Evolutionary conservation across 2,113 vertebrate genomes (phyloP).

Genomic region (Aegithalos caudatus): DNA sequence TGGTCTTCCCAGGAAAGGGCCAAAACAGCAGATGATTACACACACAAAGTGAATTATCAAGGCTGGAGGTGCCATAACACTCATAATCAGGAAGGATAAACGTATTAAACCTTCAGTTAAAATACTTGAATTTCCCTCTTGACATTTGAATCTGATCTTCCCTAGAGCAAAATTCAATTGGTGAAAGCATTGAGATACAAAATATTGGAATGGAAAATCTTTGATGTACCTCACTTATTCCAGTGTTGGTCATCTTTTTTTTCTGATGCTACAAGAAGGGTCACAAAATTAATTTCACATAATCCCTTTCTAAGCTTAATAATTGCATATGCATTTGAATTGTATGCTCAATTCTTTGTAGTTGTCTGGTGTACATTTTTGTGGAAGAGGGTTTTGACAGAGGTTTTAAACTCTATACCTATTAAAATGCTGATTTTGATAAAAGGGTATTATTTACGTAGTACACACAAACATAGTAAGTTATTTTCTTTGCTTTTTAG

Average conservation of each 20-base stretch:
- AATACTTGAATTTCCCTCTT: not conserved
- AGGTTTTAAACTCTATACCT: not conserved
- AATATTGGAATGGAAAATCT: not conserved
- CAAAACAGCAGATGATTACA: not conserved
- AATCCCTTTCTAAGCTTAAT: not conserved
- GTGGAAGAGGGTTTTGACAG: not conserved
- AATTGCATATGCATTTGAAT: not conserved
- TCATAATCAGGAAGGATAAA: not conserved
- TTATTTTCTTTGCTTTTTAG: not conserved
- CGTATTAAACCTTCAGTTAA: not conserved
- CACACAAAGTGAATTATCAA: not conserved
- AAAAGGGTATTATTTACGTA: not conserved
- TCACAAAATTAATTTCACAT: not conserved
- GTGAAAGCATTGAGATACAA: not conserved
- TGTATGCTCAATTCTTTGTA: not conserved
- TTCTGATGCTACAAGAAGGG: not conserved
- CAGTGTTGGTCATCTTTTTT: not conserved
- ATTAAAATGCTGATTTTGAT: not conserved
- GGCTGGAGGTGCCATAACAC: not conserved
- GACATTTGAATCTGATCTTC: not conserved
- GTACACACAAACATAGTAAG: not conserved
- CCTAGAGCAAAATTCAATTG: not conserved
- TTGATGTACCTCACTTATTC: not conserved
- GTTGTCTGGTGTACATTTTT: not conserved
- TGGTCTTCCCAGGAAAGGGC: not conserved